Conservation (phyloP, 2,113 vertebrate genomes). For the Ameiurus melas region DNA sequence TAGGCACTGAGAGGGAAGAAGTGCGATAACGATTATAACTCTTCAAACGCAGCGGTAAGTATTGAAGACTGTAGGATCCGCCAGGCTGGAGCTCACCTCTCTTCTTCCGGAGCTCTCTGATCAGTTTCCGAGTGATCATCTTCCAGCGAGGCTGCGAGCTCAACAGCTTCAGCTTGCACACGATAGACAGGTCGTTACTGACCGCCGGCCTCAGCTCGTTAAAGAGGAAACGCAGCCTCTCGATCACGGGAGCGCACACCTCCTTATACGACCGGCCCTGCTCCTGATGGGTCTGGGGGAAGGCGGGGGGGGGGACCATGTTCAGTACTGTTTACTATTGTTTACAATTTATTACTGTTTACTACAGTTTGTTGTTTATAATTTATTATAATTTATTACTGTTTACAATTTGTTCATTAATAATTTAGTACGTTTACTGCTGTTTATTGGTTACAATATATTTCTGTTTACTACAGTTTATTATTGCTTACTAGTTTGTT, state of each 20-base stretch:
- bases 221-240: conserved; percentile 93
- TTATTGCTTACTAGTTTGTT: not conserved
- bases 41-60: no score
- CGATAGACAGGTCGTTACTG: conserved; percentile 92
- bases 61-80: not conserved
- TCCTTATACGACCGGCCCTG: conserved; percentile 98
- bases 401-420: no score
- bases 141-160: conserved; percentile 94
- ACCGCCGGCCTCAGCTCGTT: conserved; percentile 95
- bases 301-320: not conserved
- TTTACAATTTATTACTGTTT: not conserved
- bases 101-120: conserved; percentile 90
- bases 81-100: conserved; percentile 66
- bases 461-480: not conserved
- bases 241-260: conserved; percentile 95
- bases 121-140: conserved; percentile 89
- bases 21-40: not conserved
- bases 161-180: conserved; percentile 92
- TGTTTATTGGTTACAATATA: not conserved
- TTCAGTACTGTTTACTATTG: not conserved
- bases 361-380: not conserved
- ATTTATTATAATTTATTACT: not conserved
- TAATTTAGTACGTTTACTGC: not conserved
- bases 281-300: conserved; percentile 90
- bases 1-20: conserved; percentile 76